Evolutionary conservation across 2,113 vertebrate species (phyloP).

Genomic region (Eptatretus burgeri): DNA sequence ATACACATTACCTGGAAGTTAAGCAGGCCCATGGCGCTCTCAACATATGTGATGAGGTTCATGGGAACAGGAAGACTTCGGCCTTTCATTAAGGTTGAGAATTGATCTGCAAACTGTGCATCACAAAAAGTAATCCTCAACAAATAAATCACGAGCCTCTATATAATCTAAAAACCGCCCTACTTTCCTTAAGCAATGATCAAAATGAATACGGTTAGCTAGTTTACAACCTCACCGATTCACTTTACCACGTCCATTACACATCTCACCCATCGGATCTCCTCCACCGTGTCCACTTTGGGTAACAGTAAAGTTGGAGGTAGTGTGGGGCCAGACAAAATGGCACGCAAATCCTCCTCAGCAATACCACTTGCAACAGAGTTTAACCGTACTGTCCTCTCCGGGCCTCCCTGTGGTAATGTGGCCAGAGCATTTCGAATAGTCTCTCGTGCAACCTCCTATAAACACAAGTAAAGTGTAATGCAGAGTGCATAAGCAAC

Average conservation of each 20-base stretch:
- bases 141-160: no score
- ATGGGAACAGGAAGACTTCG: conserved; percentile 48
- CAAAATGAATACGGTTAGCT: conserved; percentile 11
- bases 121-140: no score
- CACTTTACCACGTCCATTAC: background rate
- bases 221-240: background rate
- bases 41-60: conserved; percentile 91
- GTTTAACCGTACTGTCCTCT: conserved; percentile 74
- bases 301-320: conserved; percentile 76
- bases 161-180: conserved; percentile 16
- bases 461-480: background rate
- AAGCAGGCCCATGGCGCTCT: conserved; percentile 79
- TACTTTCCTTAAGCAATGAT: conserved; percentile 11
- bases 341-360: conserved; percentile 37
- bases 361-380: conserved; percentile 61
- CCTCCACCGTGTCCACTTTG: conserved; percentile 48
- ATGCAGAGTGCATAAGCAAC: no score
- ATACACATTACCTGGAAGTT: conserved; percentile 66
- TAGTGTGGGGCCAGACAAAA: conserved; percentile 34
- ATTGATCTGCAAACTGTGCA: conserved; percentile 71
- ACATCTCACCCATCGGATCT: conserved; percentile 60
- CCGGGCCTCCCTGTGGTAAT: conserved; percentile 36
- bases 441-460: conserved; percentile 49
- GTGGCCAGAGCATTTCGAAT: conserved; percentile 36
- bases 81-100: conserved; percentile 46